A percentile compares a stretch with the other conserved stretches of the same genome.
phyloP scores from a whole-genome alignment of 2,888 invertebrate species.

The Spialia ferax region DNA sequence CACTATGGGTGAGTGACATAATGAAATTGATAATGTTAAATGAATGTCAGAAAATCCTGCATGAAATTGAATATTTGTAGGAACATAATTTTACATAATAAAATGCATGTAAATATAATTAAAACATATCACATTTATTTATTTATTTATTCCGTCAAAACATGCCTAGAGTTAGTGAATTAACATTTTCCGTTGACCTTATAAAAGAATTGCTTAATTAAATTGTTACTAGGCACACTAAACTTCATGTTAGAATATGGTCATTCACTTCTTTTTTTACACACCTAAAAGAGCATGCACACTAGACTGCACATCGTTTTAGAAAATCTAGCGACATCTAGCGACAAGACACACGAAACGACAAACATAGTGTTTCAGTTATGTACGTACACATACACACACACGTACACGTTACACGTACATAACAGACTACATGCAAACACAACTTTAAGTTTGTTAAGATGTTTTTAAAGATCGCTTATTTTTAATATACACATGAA shows the following conservation, averaged over 20 bases:
- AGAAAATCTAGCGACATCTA: conserved; percentile 31
- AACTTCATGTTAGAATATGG: conserved; percentile 58
- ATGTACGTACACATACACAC: no score
- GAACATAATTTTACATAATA: background rate
- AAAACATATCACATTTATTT: background rate
- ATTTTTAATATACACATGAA: background rate
- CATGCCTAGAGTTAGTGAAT: conserved; percentile 41
- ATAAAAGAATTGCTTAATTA: background rate
- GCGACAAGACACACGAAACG: conserved; percentile 15
- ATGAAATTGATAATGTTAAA: conserved; percentile 4
- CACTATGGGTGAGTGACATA: conserved; percentile 3
- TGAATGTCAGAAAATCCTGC: background rate
- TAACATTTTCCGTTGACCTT: background rate
- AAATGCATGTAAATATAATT: background rate
- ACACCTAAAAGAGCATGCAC: conserved; percentile 51
- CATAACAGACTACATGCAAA: conserved; percentile 39
- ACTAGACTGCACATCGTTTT: conserved; percentile 38
- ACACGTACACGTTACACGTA: no score
- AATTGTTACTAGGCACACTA: conserved; percentile 33
- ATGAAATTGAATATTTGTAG: background rate
- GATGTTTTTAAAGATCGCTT: background rate
- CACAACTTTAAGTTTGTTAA: conserved; percentile 10
- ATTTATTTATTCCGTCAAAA: conserved; percentile 14
- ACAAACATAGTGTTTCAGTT: background rate
- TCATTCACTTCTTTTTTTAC: conserved; percentile 84